A percentile compares a stretch with the other conserved stretches of the same genome.
Conservation (phyloP, 2,888 invertebrate genomes). For the Melikaiella ostensackeni region DNA sequence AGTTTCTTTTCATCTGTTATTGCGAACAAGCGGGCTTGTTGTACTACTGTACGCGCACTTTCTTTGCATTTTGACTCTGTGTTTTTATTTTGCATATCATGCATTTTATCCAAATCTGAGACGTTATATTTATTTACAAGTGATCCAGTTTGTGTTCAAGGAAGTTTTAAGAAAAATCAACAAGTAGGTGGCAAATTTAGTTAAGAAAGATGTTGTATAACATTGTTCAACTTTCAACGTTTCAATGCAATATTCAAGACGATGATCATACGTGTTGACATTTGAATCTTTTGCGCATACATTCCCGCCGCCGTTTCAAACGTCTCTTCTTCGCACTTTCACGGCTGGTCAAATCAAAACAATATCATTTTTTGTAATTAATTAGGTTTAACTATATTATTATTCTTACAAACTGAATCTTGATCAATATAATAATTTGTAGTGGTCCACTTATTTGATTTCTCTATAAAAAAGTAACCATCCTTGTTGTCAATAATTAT, state of each 20-base stretch:
- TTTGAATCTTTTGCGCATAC: background rate
- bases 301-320: slow-evolving; percentile 6
- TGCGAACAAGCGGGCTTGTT: slow-evolving; percentile 66
- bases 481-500: too few relatives aligned
- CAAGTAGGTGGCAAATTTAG: background rate
- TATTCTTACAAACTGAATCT: background rate
- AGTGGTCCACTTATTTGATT: background rate
- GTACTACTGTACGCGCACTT: slow-evolving; percentile 49
- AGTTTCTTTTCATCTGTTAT: slow-evolving; percentile 75
- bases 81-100: background rate
- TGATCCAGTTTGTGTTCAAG: background rate
- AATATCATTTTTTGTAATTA: background rate
- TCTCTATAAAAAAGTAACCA: background rate
- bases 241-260: background rate
- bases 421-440: background rate
- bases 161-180: background rate
- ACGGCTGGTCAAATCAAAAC: background rate
- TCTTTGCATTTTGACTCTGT: background rate
- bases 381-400: background rate
- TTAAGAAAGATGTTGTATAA: background rate
- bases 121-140: background rate
- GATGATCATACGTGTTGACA: background rate
- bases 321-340: background rate
- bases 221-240: background rate
- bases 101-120: background rate